A percentile compares a stretch with the other conserved stretches of the same genome.
Conservation (phyloP, 2,113 vertebrate species). For the Dicrurus megarhynchus region DNA sequence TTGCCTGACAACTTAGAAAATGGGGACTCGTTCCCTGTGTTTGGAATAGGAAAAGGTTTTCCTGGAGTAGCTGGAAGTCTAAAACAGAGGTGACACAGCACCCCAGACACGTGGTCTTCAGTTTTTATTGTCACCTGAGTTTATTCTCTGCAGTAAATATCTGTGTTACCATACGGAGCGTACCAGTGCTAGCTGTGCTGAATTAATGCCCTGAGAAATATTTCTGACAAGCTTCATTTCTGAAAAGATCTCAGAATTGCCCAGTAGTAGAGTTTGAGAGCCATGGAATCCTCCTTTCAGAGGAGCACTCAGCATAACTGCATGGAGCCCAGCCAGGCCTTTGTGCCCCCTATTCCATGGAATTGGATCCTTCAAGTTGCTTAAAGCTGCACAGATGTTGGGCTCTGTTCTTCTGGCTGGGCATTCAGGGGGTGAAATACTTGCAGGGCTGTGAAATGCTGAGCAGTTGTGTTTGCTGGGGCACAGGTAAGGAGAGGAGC, state of each 20-base stretch:
- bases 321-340: neutral
- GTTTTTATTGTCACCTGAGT: neutral
- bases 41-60: neutral
- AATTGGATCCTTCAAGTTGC: neutral
- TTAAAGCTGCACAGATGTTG: neutral
- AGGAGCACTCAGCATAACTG: neutral
- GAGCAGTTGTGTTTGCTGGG: neutral
- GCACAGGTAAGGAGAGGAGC: neutral
- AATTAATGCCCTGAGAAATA: neutral
- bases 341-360: neutral
- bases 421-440: neutral
- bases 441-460: neutral
- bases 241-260: neutral
- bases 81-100: neutral
- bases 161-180: neutral
- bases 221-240: neutral
- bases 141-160: neutral
- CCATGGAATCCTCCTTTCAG: neutral
- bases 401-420: neutral
- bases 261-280: neutral
- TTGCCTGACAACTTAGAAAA: neutral
- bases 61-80: neutral
- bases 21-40: neutral
- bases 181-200: neutral
- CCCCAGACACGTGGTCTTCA: accelerated